Percentiles rank a stretch among this genome's conserved stretches.
Evolutionary conservation across 2,113 vertebrate species (phyloP).

Genomic region (Eptesicus fuscus): DNA sequence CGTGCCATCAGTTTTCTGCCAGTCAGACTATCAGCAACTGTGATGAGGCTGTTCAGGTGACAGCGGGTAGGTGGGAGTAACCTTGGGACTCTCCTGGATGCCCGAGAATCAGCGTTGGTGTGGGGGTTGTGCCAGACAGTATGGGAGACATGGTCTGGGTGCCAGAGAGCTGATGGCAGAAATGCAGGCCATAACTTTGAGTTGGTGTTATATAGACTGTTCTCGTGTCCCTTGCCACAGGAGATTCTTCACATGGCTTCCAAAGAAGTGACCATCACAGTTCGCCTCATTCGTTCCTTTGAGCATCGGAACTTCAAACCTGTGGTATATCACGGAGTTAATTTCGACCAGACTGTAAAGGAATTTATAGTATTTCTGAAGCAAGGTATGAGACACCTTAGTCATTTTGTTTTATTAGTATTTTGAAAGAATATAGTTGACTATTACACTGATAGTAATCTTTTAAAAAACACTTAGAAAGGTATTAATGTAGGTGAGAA

Average conservation of each 20-base stretch:
- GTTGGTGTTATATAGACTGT: not conserved
- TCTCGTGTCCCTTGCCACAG: not conserved
- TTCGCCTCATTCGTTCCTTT: slow-evolving; percentile 94
- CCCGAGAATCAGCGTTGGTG: not conserved
- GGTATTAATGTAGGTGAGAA: not conserved
- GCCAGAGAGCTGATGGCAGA: not conserved
- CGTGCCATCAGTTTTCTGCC: not conserved
- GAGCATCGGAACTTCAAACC: slow-evolving; percentile 92
- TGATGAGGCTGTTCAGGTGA: not conserved
- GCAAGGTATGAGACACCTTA: slow-evolving; percentile 81
- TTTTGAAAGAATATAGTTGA: not conserved
- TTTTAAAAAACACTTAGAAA: not conserved
- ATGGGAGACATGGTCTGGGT: not conserved
- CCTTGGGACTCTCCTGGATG: not conserved
- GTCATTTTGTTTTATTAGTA: slow-evolving; percentile 20
- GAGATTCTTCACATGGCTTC: slow-evolving; percentile 79
- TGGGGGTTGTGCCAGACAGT: not conserved
- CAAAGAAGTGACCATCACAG: slow-evolving; percentile 83
- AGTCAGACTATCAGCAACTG: not conserved
- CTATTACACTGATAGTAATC: not conserved
- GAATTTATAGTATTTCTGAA: slow-evolving; percentile 87
- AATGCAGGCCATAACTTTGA: not conserved
- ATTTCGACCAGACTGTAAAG: slow-evolving; percentile 86
- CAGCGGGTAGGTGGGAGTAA: not conserved
- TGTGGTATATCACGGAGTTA: slow-evolving; percentile 86